Evolutionary conservation across 2,888 invertebrate genomes (phyloP).

Genomic region (Furcula furcula): DNA sequence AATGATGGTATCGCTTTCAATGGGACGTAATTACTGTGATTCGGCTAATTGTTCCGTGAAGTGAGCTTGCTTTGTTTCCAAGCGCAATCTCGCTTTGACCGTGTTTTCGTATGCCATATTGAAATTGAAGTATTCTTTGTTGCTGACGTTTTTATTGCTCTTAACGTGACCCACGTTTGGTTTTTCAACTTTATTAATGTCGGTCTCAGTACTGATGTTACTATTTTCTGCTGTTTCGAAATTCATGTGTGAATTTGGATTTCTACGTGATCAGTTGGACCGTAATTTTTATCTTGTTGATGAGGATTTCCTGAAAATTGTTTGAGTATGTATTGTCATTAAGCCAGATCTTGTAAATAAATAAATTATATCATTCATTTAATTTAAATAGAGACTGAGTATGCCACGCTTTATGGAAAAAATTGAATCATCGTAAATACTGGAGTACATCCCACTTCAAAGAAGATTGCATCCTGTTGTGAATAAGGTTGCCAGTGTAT

Average conservation of each 20-base stretch:
- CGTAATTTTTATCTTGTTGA: conserved; percentile 45
- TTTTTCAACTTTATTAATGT: conserved; percentile 29
- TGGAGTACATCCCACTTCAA: no score
- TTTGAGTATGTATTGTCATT: no score
- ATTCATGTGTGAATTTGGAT: conserved; percentile 33
- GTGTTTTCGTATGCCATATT: conserved; percentile 68
- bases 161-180: conserved; percentile 18
- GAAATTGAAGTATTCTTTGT: conserved; percentile 60
- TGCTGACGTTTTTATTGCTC: conserved; percentile 37
- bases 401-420: no score
- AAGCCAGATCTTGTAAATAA: no score
- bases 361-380: no score
- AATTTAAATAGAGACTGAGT: no score
- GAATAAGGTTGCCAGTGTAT: no score
- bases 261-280: conserved; percentile 44
- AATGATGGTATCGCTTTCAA: conserved; percentile 76
- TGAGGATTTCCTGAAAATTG: no score
- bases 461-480: no score
- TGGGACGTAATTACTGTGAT: conserved; percentile 72
- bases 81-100: conserved; percentile 70
- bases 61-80: conserved; percentile 61
- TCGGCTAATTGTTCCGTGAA: conserved; percentile 70
- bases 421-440: no score
- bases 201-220: conserved; percentile 19
- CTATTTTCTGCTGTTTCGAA: conserved; percentile 23